These are phyloP conservation scores for Cryptus armator DNA, from an alignment of 2,888 invertebrate genomes.

Conservation along the genomic window DNA sequence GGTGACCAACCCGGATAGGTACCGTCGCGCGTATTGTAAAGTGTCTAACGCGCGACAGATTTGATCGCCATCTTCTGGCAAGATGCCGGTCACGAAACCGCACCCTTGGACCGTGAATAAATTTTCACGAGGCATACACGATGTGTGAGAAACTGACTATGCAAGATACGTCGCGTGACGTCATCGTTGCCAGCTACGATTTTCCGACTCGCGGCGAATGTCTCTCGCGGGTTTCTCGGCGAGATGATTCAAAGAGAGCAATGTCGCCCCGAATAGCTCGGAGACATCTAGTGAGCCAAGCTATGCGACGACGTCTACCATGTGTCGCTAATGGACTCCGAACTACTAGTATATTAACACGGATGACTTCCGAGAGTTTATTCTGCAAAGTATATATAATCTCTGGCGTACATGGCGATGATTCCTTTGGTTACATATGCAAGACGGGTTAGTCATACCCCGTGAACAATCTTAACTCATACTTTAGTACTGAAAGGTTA, in stretches of 20 bases:
- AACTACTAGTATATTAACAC: constrained; percentile 16
- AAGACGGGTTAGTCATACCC: not conserved
- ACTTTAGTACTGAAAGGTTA: not conserved
- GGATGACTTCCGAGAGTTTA: constrained; percentile 2
- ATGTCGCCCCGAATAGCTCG: constrained; percentile 45
- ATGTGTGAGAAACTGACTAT: constrained; percentile 1
- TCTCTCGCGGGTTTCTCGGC: constrained; percentile 19
- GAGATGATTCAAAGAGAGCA: constrained; percentile 34
- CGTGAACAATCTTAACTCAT: not conserved
- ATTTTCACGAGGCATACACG: not conserved
- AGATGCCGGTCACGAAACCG: constrained; percentile 22
- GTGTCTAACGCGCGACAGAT: not conserved
- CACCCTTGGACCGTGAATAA: not conserved
- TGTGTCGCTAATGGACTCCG: constrained; percentile 63
- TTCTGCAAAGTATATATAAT: not conserved
- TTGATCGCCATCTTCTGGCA: constrained; percentile 21
- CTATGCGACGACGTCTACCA: constrained; percentile 53
- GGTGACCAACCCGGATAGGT: not conserved
- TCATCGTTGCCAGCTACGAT: constrained; percentile 29
- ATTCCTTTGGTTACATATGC: not conserved
- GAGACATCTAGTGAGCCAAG: constrained; percentile 8
- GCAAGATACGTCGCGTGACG: constrained; percentile 5
- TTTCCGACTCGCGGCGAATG: constrained; percentile 58
- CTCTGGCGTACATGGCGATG: not conserved
- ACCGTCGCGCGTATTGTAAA: not conserved